phyloP scores from a whole-genome alignment of 30 jellyfish, hydroid and myxozoan species.

The Hydractinia symbiolongicarpus region DNA sequence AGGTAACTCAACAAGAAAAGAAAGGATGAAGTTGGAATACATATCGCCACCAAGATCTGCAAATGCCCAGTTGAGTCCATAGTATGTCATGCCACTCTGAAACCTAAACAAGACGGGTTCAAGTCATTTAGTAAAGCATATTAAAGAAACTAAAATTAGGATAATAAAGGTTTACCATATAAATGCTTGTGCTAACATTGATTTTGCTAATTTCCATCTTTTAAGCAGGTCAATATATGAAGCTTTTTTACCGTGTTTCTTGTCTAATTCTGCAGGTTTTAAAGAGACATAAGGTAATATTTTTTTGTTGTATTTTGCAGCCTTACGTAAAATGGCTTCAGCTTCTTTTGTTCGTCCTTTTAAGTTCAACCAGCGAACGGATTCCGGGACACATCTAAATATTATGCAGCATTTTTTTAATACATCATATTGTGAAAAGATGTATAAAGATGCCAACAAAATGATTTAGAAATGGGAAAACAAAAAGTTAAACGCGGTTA shows the following conservation, averaged over 20 bases:
- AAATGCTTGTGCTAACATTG: constrained; percentile 15
- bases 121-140: not conserved
- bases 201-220: constrained; percentile 7
- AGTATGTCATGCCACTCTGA: constrained; percentile 9
- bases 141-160: no score
- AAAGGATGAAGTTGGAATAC: constrained; percentile 14
- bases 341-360: constrained; percentile 42
- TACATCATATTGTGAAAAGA: not conserved
- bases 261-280: not conserved
- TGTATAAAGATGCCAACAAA: not conserved
- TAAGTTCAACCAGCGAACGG: constrained; percentile 64
- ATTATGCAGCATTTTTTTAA: not conserved
- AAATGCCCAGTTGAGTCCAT: constrained; percentile 25
- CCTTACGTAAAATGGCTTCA: constrained; percentile 25
- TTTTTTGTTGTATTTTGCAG: constrained; percentile 34
- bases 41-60: constrained; percentile 37
- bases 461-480: not conserved
- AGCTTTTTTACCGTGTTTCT: constrained; percentile 11
- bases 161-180: constrained; percentile 7
- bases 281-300: not conserved
- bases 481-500: no score
- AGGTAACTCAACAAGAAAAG: constrained; percentile 21
- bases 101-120: not conserved
- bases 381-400: constrained; percentile 53
- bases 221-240: constrained; percentile 15